phyloP scores from a whole-genome alignment of 2,113 vertebrate species.

The cattle (Bos taurus) region DNA sequence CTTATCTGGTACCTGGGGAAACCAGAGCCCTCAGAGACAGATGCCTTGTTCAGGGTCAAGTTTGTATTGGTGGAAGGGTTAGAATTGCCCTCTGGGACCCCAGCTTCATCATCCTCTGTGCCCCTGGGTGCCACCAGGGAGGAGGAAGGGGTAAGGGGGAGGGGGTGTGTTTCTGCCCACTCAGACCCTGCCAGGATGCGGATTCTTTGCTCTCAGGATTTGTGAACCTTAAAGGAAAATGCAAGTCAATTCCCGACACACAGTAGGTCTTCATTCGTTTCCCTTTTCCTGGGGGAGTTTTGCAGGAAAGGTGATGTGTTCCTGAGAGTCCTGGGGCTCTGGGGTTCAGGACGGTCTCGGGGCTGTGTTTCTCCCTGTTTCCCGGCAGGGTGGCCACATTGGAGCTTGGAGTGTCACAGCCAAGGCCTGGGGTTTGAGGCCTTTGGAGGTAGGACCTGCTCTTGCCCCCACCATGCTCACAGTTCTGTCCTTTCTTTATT shows the following conservation, averaged over 20 bases:
- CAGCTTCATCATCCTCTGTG: neutral
- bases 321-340: rapidly evolving
- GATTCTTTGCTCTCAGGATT: neutral
- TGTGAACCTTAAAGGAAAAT: neutral
- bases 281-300: neutral
- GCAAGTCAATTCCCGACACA: too few relatives aligned
- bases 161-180: rapidly evolving
- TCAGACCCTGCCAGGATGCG: rapidly evolving
- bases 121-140: neutral
- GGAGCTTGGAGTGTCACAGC: neutral
- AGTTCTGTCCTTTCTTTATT: too few relatives aligned
- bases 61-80: neutral
- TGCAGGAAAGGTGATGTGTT: neutral
- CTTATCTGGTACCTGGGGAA: neutral
- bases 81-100: neutral
- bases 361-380: neutral
- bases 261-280: neutral
- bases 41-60: neutral
- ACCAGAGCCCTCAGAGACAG: neutral
- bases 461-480: rapidly evolving
- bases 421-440: neutral
- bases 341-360: neutral
- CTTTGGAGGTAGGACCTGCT: rapidly evolving
- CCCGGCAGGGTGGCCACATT: neutral
- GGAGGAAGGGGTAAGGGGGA: neutral